These are phyloP conservation scores for Rhodophaea formosa DNA, from an alignment of 2,888 invertebrate genomes.

Conservation along the genomic window DNA sequence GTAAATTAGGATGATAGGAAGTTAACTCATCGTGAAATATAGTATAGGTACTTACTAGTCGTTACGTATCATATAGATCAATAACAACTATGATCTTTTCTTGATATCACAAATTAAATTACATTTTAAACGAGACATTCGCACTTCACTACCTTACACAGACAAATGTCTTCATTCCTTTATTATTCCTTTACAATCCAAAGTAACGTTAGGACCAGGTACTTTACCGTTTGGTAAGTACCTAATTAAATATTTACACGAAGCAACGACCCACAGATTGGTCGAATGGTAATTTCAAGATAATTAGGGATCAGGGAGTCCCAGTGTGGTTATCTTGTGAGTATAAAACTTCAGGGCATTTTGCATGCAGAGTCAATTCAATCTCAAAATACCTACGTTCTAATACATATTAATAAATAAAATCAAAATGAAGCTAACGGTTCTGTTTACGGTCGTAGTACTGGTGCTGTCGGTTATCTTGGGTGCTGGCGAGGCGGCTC, in stretches of 20 bases:
- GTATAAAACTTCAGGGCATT: neutral
- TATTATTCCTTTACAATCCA: neutral
- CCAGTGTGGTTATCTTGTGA: neutral
- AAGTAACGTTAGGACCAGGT: neutral
- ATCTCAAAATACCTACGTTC: neutral
- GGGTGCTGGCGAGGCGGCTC: constrained; percentile 33
- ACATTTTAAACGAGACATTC: neutral
- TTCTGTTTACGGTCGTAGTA: constrained; percentile 35
- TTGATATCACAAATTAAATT: neutral
- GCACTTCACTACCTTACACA: neutral
- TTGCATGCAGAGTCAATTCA: neutral
- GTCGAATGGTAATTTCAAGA: neutral
- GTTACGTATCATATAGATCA: too few relatives aligned
- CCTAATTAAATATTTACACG: neutral
- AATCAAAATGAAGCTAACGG: constrained; percentile 42
- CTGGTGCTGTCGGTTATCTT: constrained; percentile 35
- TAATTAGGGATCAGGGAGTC: neutral
- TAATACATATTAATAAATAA: neutral
- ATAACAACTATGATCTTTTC: too few relatives aligned
- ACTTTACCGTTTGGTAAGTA: neutral
- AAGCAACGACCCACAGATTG: neutral
- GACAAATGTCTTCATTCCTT: neutral
- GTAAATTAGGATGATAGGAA: too few relatives aligned
- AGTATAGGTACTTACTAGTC: too few relatives aligned
- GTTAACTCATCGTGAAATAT: too few relatives aligned